phyloP scores from a whole-genome alignment of 2,113 vertebrate species.

The Nesoenas mayeri region DNA sequence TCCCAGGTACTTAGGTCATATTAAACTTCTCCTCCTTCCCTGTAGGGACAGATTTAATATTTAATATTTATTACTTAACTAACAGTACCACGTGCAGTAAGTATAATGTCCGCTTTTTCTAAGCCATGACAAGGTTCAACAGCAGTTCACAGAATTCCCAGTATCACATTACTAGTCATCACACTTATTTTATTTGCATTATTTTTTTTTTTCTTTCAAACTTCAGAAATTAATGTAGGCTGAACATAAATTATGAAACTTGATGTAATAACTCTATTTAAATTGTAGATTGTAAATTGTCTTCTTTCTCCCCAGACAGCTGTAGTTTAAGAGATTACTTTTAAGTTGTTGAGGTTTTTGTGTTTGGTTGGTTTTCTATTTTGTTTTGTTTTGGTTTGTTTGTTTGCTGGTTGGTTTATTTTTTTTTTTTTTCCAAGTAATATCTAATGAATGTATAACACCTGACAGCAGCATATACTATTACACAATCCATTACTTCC shows the following conservation, averaged over 20 bases:
- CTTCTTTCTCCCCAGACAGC: neutral
- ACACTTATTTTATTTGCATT: neutral
- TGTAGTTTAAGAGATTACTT: neutral
- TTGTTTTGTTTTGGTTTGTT: no score
- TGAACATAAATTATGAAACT: neutral
- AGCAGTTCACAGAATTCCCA: neutral
- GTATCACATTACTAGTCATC: neutral
- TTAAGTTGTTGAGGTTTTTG: neutral
- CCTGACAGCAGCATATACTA: neutral
- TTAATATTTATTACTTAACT: slow-evolving; percentile 25
- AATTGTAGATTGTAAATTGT: neutral
- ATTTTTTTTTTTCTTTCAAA: neutral
- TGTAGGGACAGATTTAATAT: neutral
- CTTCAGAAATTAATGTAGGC: neutral
- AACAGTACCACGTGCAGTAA: neutral
- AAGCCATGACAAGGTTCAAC: neutral
- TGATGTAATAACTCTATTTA: neutral
- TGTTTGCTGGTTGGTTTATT: no score
- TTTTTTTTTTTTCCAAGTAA: neutral
- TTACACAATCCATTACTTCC: neutral
- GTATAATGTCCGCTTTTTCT: neutral
- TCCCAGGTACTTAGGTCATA: neutral
- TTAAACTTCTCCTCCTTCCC: neutral
- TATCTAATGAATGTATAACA: neutral
- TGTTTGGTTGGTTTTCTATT: no score